Evolutionary conservation across 2,113 vertebrate species (phyloP).

Genomic region (Bos indicus): DNA sequence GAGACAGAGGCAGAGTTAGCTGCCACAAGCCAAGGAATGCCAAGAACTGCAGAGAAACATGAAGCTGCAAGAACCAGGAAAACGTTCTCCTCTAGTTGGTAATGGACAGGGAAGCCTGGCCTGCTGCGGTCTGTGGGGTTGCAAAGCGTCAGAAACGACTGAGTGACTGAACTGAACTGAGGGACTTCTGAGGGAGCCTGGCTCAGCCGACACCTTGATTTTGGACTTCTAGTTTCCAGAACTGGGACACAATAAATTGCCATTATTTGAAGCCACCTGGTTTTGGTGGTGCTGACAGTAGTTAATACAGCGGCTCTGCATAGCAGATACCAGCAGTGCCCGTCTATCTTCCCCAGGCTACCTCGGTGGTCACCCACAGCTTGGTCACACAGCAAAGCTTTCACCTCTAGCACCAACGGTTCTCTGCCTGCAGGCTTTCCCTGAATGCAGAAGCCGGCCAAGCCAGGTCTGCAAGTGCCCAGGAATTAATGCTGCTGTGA

Average conservation of each 20-base stretch:
- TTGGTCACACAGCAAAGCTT: fast-evolving
- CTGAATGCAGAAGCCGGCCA: background rate
- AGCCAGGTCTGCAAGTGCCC: background rate
- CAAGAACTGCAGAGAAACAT: background rate
- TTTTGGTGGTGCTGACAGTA: background rate
- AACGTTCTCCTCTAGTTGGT: background rate
- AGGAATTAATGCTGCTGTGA: background rate
- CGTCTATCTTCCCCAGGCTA: fast-evolving
- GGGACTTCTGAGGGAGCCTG: background rate
- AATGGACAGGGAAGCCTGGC: background rate
- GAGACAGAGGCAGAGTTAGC: background rate
- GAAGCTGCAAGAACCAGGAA: background rate
- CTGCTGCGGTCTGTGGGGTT: background rate
- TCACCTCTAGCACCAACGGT: fast-evolving
- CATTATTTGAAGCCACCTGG: background rate
- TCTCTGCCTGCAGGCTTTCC: background rate
- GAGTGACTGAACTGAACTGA: background rate
- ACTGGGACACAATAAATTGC: background rate
- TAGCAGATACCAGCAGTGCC: background rate
- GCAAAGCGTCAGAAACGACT: background rate
- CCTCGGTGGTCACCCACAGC: background rate
- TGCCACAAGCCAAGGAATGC: background rate
- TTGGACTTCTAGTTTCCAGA: background rate
- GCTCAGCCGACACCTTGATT: too few relatives aligned
- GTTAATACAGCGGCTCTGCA: fast-evolving